Evolutionary conservation across 2,797 vertebrate genomes (phyloP).

Genomic region (Etheostoma perlongum): DNA sequence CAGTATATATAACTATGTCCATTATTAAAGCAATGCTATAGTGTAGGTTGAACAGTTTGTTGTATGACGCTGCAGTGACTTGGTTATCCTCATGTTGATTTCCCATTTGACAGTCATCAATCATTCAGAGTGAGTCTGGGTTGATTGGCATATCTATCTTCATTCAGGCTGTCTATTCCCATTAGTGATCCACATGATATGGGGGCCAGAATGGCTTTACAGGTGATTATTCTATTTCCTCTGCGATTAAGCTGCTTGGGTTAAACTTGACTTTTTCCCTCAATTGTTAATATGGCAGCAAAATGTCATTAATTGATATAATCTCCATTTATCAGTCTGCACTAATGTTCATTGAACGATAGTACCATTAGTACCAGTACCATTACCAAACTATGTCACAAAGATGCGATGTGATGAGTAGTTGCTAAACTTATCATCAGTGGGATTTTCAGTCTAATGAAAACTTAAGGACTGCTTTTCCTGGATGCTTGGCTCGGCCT

Average conservation of each 20-base stretch:
- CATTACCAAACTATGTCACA: conserved; percentile 12
- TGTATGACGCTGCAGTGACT: neutral
- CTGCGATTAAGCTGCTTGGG: conserved; percentile 65
- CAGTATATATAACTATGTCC: neutral
- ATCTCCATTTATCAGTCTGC: conserved; percentile 31
- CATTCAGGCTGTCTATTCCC: conserved; percentile 78
- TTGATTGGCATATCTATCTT: conserved; percentile 82
- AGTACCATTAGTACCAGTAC: neutral
- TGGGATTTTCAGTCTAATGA: conserved; percentile 46
- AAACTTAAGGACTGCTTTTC: conserved; percentile 21
- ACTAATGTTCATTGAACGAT: neutral
- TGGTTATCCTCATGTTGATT: conserved; percentile 42
- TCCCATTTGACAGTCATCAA: conserved; percentile 76
- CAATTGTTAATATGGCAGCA: conserved; percentile 38
- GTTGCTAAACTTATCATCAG: conserved; percentile 34
- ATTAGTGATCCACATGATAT: conserved; percentile 74
- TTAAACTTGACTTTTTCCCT: conserved; percentile 59
- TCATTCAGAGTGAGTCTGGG: conserved; percentile 67
- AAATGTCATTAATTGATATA: conserved; percentile 61
- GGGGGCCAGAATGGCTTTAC: conserved; percentile 59
- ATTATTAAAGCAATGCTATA: neutral
- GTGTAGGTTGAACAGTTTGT: neutral
- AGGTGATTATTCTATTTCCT: conserved; percentile 56
- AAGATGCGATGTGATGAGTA: conserved; percentile 4
- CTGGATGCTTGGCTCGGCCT: conserved; percentile 9